Conservation (phyloP, 2,113 vertebrate species). For the Holacanthus passer region DNA sequence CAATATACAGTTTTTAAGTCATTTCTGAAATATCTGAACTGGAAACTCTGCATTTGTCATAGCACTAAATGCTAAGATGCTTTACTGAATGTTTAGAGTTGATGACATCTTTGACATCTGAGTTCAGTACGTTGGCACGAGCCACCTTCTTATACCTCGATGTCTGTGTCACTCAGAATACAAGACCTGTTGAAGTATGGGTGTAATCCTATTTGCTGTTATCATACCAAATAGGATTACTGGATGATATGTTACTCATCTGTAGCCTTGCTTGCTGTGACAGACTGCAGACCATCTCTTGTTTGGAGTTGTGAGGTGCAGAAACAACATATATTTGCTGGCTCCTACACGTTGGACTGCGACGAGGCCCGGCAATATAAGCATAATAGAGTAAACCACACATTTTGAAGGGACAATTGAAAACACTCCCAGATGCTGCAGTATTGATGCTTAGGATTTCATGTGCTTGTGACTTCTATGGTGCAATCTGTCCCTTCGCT, state of each 20-base stretch:
- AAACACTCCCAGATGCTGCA: constrained; percentile 37
- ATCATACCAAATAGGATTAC: constrained; percentile 78
- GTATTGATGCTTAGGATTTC: constrained; percentile 43
- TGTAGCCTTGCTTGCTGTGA: constrained; percentile 51
- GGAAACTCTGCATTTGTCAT: not conserved
- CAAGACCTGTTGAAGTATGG: constrained; percentile 56
- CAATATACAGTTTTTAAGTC: constrained; percentile 16
- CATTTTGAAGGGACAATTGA: constrained; percentile 32
- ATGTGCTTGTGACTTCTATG: constrained; percentile 48
- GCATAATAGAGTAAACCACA: constrained; percentile 43
- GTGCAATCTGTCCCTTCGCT: constrained; percentile 59
- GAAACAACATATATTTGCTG: constrained; percentile 42
- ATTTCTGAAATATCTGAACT: constrained; percentile 14
- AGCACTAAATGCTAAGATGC: constrained; percentile 14
- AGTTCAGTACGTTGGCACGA: constrained; percentile 30
- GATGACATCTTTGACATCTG: constrained; percentile 29
- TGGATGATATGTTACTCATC: constrained; percentile 66
- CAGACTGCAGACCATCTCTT: constrained; percentile 44
- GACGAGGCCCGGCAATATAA: constrained; percentile 6
- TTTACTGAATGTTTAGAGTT: constrained; percentile 22
- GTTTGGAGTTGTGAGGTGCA: constrained; percentile 43
- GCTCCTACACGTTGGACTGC: constrained; percentile 4
- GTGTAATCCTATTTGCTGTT: constrained; percentile 78
- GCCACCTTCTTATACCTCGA: constrained; percentile 29
- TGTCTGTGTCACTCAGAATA: constrained; percentile 54